Base-by-base conservation (phyloP, 2,888 invertebrate species). In the Griposia aprilina region DNA sequence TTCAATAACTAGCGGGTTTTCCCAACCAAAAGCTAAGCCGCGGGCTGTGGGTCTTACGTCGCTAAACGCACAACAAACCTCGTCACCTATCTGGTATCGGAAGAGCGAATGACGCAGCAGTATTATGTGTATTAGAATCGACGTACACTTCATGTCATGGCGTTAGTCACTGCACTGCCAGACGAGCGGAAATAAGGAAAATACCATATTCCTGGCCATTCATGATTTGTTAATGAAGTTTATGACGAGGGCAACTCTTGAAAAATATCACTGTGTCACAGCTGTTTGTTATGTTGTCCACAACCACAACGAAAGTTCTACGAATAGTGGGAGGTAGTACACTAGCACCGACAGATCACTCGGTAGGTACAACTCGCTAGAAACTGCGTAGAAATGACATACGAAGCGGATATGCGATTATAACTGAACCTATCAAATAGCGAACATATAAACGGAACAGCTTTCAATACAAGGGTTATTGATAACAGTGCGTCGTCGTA, bases 381-480 rank as follows among this genome's bases (percentile, higher is more conserved):
- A 85, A 85, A 85, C 77, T 74, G 60, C 62, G 72, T 57, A 80
- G 83, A 81, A 86, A 86, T 80, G 78, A 82, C 78, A 83, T 86
- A 82, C 81, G 68, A 78, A 82, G 79, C 83, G 80, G 89, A 84
- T 83, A 87, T 85, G 79, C 87, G 86, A 87, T 87, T 87, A 85
- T 84, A 88, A 88, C 84, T 78, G 88, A 83, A 75, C 82, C 83
- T 83, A 87, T 87, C 87, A 85, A 89, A 84, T 86, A 81, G 83
- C 75, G 71, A 80, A 80, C 75, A 81, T 88, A 88, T 88, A 88
- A 90, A 90, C 92, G 91, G 90, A 88, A 90, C 89, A 89, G 90
- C 92, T 91, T 92, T 92, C 93, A 91, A 93, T 94, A 91, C 91
- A 89, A 85, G 90, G 90, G 92, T 94, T 93, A 94, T 94, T 94